Evolutionary conservation across 2,888 invertebrate species (phyloP).

Genomic region (Eupithecia pulchellata): DNA sequence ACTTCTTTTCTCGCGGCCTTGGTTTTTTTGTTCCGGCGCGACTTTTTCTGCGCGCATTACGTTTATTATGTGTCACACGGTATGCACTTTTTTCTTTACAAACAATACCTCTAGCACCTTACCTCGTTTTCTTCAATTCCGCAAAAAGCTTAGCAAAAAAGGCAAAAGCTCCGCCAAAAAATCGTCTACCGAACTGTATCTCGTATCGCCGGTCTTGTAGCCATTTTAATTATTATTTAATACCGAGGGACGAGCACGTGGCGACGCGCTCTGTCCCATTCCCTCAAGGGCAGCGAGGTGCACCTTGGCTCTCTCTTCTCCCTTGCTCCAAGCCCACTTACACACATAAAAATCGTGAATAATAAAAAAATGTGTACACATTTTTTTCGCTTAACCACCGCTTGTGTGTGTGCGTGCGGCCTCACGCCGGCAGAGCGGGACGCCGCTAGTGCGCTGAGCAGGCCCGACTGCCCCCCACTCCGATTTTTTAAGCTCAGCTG

Average conservation of each 20-base stretch:
- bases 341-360: conserved; percentile 86
- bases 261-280: conserved; percentile 72
- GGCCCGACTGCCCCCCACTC: conserved; percentile 73
- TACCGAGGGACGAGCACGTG: conserved; percentile 85
- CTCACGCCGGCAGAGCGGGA: conserved; percentile 77
- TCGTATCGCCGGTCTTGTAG: conserved; percentile 83
- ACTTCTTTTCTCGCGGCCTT: conserved; percentile 85
- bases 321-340: conserved; percentile 81
- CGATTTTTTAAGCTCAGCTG: conserved; percentile 82
- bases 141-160: conserved; percentile 82
- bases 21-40: conserved; percentile 83
- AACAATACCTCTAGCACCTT: conserved; percentile 58
- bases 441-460: conserved; percentile 59
- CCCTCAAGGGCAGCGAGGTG: conserved; percentile 48
- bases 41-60: conserved; percentile 83
- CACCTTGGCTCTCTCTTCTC: conserved; percentile 61
- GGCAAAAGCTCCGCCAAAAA: conserved; percentile 82
- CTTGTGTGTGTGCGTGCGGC: conserved; percentile 75
- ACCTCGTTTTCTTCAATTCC: conserved; percentile 71
- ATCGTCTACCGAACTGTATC: conserved; percentile 82
- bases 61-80: conserved; percentile 81
- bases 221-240: conserved; percentile 86
- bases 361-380: conserved; percentile 86
- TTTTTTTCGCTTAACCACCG: conserved; percentile 84
- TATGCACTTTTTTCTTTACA: conserved; percentile 61